Percentiles rank a stretch among this genome's conserved stretches.
These are phyloP conservation scores for Eupithecia subumbrata DNA, from an alignment of 2,888 invertebrate species.

Conservation along the genomic window DNA sequence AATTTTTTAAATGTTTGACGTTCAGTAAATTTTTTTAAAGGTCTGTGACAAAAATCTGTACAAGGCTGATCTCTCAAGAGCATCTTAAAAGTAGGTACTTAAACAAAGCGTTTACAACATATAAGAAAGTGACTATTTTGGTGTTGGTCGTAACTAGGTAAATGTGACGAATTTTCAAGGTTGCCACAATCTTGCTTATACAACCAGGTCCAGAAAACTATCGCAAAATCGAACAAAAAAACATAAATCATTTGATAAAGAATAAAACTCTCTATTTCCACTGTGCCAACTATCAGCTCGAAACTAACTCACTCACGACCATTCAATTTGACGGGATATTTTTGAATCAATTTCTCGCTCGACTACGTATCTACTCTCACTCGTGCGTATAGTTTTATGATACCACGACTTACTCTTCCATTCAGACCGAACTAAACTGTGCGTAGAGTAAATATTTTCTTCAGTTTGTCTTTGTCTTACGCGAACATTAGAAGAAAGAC, in stretches of 20 bases:
- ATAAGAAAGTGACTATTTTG: background rate
- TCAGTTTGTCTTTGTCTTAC: conserved; percentile 16
- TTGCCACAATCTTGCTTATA: background rate
- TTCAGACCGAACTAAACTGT: conserved; percentile 24
- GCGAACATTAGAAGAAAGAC: conserved; percentile 19
- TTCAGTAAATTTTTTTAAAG: background rate
- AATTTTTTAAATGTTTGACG: background rate
- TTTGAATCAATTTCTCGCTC: conserved; percentile 69
- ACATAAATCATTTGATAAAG: background rate
- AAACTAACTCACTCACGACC: conserved; percentile 53
- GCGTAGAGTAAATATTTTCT: conserved; percentile 5
- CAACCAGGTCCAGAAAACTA: background rate
- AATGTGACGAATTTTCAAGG: background rate
- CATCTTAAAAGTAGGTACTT: background rate
- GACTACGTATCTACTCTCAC: conserved; percentile 48
- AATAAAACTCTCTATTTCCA: background rate
- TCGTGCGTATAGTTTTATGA: conserved; percentile 66
- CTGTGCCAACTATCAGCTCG: conserved; percentile 27
- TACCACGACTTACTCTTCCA: conserved; percentile 47
- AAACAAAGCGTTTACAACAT: background rate
- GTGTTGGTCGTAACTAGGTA: background rate
- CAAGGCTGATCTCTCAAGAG: background rate
- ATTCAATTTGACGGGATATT: conserved; percentile 67
- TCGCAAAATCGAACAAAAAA: background rate
- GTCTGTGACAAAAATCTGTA: background rate